Evolutionary conservation across 2,888 invertebrate genomes (phyloP), one percentile per base, ranked within the genome.

Genomic region (Eupithecia abbreviata): DNA sequence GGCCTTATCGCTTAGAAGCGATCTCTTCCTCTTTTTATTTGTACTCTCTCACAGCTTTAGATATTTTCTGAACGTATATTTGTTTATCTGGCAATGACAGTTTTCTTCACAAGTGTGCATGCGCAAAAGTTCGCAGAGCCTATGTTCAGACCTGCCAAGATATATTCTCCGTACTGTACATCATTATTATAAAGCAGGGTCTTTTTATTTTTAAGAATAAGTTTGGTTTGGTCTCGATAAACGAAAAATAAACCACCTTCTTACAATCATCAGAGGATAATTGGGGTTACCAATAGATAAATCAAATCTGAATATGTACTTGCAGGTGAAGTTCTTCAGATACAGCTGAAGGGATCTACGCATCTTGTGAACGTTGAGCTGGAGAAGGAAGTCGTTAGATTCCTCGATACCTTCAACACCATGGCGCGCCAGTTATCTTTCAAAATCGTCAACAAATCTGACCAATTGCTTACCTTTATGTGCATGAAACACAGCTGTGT

Each of bases 401-500:
- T 97, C 83, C 89, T 93, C 4, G 95, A 96, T 69, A 96, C 96
- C 0, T 96, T 93, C 82, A 93, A 96, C 74, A 96, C 95, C 5
- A 90, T 96, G 88, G 93, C 94, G 71, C 93, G 95, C 15, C 94
- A 95, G 75, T 91, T 93, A 80, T 90, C 88, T 0, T 86, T 96
- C 42, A 94, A 93, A 80, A 91, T 97, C 70, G 87, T 87, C 18
- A 97, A 97, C 84, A 94, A 94, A 78, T 96, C 96, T 15, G 87
- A 95, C 47, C 93, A 95, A 80, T 65, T 92, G 6, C 89, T 96
- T 2, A 92, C 94, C 0, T 96, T 95, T 82, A 91, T 94, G 82
- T 97, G 96, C 93, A 96, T 96, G 93, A 91, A 92, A 79, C 94
- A 96, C 80, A 90, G 93, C 58, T 91, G 86, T 47, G 87, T 93